Evolutionary conservation across 2,888 invertebrate genomes (phyloP).

Genomic region (Pristionchus japonicus): DNA sequence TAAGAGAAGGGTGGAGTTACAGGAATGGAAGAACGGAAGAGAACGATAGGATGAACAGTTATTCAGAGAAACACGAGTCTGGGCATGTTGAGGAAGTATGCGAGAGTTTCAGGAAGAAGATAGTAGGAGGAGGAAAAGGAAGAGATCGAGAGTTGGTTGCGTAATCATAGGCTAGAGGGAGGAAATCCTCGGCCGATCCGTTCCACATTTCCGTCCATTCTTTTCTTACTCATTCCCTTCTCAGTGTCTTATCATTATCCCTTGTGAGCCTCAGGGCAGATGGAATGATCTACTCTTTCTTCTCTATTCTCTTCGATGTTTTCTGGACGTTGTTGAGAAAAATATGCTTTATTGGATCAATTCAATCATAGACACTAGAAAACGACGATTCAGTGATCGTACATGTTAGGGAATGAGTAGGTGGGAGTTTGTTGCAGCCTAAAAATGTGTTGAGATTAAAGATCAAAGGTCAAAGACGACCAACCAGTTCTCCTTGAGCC

Average conservation of each 20-base stretch:
- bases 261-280: neutral
- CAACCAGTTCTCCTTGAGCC: constrained; percentile 81
- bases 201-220: constrained; percentile 37
- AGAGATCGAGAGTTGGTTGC: constrained; percentile 32
- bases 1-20: constrained; percentile 15
- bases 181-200: constrained; percentile 12
- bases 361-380: neutral
- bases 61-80: neutral
- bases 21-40: neutral
- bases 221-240: neutral
- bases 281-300: neutral
- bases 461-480: constrained; percentile 2
- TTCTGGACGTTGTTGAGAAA: too few species aligned
- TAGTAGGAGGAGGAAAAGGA: neutral
- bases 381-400: neutral
- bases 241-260: constrained; percentile 31
- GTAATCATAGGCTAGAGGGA: constrained; percentile 20
- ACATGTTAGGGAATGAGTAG: constrained; percentile 41
- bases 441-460: neutral
- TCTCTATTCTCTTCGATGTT: neutral
- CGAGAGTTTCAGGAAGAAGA: neutral
- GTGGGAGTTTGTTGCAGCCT: constrained; percentile 42
- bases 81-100: too few species aligned
- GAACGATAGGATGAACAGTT: neutral
- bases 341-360: neutral